A percentile compares a stretch with the other conserved stretches of the same genome.
phyloP scores from a whole-genome alignment of 2,113 vertebrate species.

The Callionymus lyra region DNA sequence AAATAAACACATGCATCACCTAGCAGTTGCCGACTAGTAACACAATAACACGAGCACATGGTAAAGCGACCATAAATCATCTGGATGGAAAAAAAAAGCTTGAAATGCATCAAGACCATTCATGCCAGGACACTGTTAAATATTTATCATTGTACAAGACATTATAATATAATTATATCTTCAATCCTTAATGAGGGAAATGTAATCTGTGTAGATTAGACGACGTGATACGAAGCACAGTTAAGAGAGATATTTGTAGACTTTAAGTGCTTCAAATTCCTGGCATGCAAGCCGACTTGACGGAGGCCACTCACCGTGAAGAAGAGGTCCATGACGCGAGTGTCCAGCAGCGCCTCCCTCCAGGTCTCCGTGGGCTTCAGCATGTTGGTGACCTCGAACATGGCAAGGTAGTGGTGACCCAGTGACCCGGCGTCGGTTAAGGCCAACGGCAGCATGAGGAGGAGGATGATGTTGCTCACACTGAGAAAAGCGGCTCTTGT shows the following conservation, averaged over 20 bases:
- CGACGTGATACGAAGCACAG: too few species aligned
- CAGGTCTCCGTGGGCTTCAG: constrained; percentile 96
- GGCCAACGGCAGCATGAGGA: constrained; percentile 81
- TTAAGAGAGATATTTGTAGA: too few species aligned
- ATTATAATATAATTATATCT: too few species aligned
- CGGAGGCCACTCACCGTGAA: constrained; percentile 83
- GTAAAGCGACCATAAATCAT: constrained; percentile 34
- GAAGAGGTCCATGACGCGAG: constrained; percentile 97
- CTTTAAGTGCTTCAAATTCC: too few species aligned
- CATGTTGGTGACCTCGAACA: constrained; percentile 97
- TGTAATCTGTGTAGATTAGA: too few species aligned
- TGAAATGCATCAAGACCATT: too few species aligned
- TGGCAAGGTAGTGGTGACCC: constrained; percentile 99
- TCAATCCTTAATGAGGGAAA: too few species aligned
- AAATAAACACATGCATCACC: constrained; percentile 49
- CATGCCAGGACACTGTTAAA: too few species aligned
- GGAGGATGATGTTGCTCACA: constrained; percentile 8
- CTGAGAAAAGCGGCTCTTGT: constrained; percentile 27
- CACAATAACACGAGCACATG: constrained; percentile 37
- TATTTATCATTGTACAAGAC: too few species aligned
- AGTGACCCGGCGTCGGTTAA: constrained; percentile 90
- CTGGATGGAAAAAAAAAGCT: constrained; percentile 7
- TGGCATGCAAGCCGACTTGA: too few species aligned
- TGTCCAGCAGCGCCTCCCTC: constrained; percentile 95
- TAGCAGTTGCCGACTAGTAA: constrained; percentile 24